Percentiles rank a stretch among this genome's conserved stretches.
These are phyloP conservation scores for Carduelis carduelis DNA, from an alignment of 2,797 vertebrate genomes.

Conservation along the genomic window DNA sequence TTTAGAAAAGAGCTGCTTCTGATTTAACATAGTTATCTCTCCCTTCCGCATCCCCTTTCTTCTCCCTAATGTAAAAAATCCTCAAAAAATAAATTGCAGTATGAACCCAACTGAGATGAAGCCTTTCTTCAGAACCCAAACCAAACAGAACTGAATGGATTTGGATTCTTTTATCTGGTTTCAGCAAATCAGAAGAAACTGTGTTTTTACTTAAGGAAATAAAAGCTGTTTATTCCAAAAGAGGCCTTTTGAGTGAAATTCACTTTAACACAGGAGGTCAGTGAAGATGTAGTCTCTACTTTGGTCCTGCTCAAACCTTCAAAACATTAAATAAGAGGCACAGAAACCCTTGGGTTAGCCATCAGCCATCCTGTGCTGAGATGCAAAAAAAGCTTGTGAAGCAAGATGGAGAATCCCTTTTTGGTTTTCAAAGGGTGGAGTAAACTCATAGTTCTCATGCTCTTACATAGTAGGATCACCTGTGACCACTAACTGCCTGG, in stretches of 20 bases:
- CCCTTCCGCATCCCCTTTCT: slow-evolving; percentile 7
- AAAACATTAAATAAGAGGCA: background rate
- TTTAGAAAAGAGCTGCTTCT: slow-evolving; percentile 22
- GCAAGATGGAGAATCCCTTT: background rate
- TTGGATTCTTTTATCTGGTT: slow-evolving; percentile 31
- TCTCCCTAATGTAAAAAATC: slow-evolving; percentile 10
- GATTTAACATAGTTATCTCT: slow-evolving; percentile 50
- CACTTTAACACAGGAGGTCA: background rate
- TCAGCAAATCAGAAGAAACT: slow-evolving; percentile 30
- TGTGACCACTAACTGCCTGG: background rate
- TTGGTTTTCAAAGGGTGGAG: background rate
- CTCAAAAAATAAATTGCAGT: slow-evolving; percentile 48
- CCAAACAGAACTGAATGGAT: slow-evolving; percentile 40
- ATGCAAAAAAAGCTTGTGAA: background rate
- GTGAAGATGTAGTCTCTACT: background rate
- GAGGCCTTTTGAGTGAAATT: slow-evolving; percentile 2
- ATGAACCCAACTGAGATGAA: slow-evolving; percentile 21
- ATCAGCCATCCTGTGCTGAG: background rate
- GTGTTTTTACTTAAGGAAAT: slow-evolving; percentile 22
- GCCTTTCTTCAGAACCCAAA: slow-evolving; percentile 59
- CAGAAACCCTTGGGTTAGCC: background rate
- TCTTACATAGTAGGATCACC: background rate
- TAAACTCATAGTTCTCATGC: background rate
- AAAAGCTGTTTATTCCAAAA: slow-evolving; percentile 20
- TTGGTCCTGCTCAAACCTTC: background rate